phyloP scores from a whole-genome alignment of 2,888 invertebrate species.

The Diplazon laetatorius region DNA sequence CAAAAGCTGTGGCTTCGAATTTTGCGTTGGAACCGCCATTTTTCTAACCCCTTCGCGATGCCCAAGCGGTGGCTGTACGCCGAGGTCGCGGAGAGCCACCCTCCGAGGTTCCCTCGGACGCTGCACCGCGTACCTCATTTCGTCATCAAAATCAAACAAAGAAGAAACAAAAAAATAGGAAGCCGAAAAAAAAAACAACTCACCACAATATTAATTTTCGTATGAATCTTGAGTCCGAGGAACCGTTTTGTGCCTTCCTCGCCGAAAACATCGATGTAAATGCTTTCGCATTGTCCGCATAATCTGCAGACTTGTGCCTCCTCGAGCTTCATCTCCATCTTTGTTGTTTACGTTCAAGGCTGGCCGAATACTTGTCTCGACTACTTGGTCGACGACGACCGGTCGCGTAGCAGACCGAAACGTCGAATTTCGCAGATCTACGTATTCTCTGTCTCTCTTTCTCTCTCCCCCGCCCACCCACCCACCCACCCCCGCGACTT shows the following conservation, averaged over 20 bases:
- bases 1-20: constrained; percentile 39
- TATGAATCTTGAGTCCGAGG: constrained; percentile 78
- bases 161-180: constrained; percentile 14
- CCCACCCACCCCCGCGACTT: no score
- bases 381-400: constrained; percentile 42
- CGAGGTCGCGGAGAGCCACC: not conserved
- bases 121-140: not conserved
- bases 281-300: constrained; percentile 78
- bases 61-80: constrained; percentile 9
- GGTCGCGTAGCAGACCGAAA: not conserved
- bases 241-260: constrained; percentile 78
- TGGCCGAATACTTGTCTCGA: constrained; percentile 54
- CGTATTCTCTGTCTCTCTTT: no score
- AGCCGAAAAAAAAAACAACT: constrained; percentile 65
- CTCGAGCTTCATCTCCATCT: constrained; percentile 78
- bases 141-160: not conserved
- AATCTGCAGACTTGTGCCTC: constrained; percentile 79
- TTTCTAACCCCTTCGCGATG: constrained; percentile 72
- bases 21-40: constrained; percentile 70
- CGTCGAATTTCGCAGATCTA: not conserved
- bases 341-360: constrained; percentile 69
- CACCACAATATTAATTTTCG: constrained; percentile 80
- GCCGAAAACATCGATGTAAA: constrained; percentile 80
- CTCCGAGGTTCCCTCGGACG: not conserved
- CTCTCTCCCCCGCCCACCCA: no score